Base-by-base conservation (phyloP, 1,140 invertebrate species). In the Radopholus similis region DNA sequence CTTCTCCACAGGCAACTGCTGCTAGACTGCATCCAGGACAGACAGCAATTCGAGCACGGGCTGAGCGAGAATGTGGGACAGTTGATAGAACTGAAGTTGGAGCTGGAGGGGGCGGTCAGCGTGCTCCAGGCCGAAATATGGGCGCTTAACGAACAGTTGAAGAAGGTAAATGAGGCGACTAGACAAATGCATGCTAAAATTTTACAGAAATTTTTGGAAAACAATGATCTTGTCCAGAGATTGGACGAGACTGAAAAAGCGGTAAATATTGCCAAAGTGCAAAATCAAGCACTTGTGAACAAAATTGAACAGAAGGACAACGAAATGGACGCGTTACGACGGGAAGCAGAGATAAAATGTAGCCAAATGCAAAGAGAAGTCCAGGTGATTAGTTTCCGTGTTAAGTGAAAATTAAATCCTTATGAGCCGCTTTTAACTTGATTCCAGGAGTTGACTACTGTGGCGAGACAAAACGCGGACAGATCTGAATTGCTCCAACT, bases 41-140 rank as follows among this genome's bases (percentile, higher is more conserved):
- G 59, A 4, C 59, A 62, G 54, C 23, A 70, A 69, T 72, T 70
- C 57, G 68, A 68, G 55, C 32, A 51, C 11, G 54, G 70, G 21
- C 26, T 70, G 26, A 32, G 37, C 18, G 26, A 51, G 13, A 60
- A 70, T 72, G 68, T 70, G 18, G 28, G 59, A 34, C 68, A 70
- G 28, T 23, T 70, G 26, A 21, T 70, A 3, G 32, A 54, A 37
- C 64, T 70, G 32, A 70, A 70, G 38, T 35, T 13, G 21, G 35
- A 66, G 18, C 34, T 70, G 37, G 68, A 70, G 58, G 70, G 23
- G 4, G 34, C 66, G n/a, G 68, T 70, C 5, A 66, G 70, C 21
- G 49, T 70, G 30, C 64, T 70, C 30, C 68, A 69, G 21, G 49
- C 47, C 5, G 68, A 70, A 42, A 55, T 70, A 38, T 70, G 68